Conservation (phyloP, 2,888 invertebrate species). For the Volucella inanis region DNA sequence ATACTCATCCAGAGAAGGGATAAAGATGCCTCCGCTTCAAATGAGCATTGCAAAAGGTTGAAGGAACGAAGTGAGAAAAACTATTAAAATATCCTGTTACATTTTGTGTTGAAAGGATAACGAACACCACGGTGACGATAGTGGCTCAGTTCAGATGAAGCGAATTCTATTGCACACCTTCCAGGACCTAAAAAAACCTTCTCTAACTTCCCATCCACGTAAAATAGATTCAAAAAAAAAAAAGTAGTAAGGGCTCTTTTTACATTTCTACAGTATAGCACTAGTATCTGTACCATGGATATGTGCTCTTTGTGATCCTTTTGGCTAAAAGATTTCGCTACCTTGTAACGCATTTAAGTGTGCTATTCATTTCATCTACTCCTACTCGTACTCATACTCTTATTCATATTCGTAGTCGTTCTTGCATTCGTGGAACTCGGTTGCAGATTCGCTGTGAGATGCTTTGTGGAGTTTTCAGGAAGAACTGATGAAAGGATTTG, state of each 20-base stretch:
- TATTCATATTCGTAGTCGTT: conserved; percentile 14
- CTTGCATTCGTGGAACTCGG: not conserved
- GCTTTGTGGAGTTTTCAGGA: conserved; percentile 59
- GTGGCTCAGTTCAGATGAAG: conserved; percentile 63
- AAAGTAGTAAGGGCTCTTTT: not conserved
- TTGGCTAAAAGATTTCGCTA: conserved; percentile 65
- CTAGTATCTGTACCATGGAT: conserved; percentile 28
- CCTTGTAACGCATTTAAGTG: conserved; percentile 73
- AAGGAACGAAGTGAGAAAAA: conserved; percentile 37
- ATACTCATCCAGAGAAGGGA: conserved; percentile 53
- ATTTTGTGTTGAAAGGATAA: conserved; percentile 68
- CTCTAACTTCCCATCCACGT: conserved; percentile 30
- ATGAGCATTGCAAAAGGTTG: conserved; percentile 26
- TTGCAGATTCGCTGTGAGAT: conserved; percentile 45
- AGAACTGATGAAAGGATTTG: conserved; percentile 73
- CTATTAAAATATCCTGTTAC: conserved; percentile 71
- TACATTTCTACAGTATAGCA: conserved; percentile 19
- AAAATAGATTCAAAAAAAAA: conserved; percentile 26
- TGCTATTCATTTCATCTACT: conserved; percentile 68
- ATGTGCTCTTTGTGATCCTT: conserved; percentile 65
- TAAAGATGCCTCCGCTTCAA: conserved; percentile 44
- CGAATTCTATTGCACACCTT: conserved; percentile 42
- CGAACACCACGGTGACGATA: conserved; percentile 60
- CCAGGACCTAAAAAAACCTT: not conserved
- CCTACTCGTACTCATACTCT: conserved; percentile 20